Conservation (phyloP, 2,113 vertebrate species). For the Ellobius talpinus region DNA sequence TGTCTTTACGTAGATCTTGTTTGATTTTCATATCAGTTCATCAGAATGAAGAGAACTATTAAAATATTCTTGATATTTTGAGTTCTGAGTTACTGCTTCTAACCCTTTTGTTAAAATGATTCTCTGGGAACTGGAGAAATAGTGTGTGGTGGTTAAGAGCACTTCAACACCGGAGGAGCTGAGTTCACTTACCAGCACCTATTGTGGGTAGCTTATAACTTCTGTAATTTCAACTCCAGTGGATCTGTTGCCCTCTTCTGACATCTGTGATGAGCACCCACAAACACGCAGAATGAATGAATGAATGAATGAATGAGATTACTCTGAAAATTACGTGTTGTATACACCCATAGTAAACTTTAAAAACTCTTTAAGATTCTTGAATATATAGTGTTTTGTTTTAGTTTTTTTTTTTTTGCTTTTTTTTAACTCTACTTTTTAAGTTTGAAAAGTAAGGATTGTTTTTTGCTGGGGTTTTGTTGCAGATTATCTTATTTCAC, state of each 20-base stretch:
- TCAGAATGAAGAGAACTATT: conserved; percentile 19
- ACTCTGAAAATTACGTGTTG: not conserved
- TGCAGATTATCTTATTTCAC: conserved; percentile 1
- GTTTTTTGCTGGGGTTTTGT: not conserved
- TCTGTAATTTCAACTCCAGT: not conserved
- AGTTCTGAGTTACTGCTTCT: not conserved
- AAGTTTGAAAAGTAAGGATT: not conserved
- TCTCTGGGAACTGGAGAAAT: not conserved
- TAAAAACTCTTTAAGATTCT: conserved; percentile 1
- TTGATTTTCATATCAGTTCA: conserved; percentile 37
- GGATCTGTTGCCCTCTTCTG: no score
- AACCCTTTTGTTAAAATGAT: not conserved
- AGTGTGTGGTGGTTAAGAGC: not conserved
- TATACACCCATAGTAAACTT: not conserved
- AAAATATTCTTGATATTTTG: conserved; percentile 53
- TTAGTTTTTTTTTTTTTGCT: not conserved
- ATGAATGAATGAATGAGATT: not conserved
- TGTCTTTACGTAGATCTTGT: conserved; percentile 17
- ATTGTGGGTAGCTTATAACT: not conserved
- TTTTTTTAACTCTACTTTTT: not conserved
- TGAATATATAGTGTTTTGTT: not conserved
- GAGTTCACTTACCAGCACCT: not conserved
- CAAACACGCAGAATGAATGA: not conserved
- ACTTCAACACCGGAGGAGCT: not conserved
- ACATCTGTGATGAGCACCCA: not conserved